A percentile compares a stretch with the other conserved stretches of the same genome.
Evolutionary conservation across 2,113 vertebrate species (phyloP).

Genomic region (Dinomys branickii): DNA sequence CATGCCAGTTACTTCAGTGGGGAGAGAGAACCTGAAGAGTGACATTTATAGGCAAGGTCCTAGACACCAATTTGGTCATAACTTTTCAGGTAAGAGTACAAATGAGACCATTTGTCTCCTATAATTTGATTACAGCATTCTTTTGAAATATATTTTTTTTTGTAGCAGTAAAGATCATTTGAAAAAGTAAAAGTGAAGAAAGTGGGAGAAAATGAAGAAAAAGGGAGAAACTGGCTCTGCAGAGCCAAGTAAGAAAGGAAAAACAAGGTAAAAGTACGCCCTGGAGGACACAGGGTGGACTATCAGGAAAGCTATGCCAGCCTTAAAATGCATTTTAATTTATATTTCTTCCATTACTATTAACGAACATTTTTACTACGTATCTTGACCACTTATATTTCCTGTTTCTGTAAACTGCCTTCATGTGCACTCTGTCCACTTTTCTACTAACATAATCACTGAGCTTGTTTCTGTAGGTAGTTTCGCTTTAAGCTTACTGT

Average conservation of each 20-base stretch:
- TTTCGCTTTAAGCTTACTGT: constrained; percentile 1
- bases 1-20: neutral
- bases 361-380: neutral
- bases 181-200: neutral
- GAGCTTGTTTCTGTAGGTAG: neutral
- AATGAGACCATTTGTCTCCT: neutral
- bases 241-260: neutral
- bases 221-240: neutral
- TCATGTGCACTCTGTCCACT: neutral
- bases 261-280: neutral
- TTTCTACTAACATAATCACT: neutral
- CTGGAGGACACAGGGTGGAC: neutral
- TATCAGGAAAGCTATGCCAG: neutral
- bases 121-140: neutral
- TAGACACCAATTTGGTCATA: neutral
- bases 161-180: neutral
- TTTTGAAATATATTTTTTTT: neutral
- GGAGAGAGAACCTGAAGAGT: neutral
- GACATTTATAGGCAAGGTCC: neutral
- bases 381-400: neutral
- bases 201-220: neutral
- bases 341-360: neutral
- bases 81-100: neutral
- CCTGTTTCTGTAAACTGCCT: neutral
- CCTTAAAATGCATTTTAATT: neutral